Percentiles rank a stretch among this genome's conserved stretches.
phyloP scores from a whole-genome alignment of 2,113 vertebrate genomes.

The Girardinichthys multiradiatus region DNA sequence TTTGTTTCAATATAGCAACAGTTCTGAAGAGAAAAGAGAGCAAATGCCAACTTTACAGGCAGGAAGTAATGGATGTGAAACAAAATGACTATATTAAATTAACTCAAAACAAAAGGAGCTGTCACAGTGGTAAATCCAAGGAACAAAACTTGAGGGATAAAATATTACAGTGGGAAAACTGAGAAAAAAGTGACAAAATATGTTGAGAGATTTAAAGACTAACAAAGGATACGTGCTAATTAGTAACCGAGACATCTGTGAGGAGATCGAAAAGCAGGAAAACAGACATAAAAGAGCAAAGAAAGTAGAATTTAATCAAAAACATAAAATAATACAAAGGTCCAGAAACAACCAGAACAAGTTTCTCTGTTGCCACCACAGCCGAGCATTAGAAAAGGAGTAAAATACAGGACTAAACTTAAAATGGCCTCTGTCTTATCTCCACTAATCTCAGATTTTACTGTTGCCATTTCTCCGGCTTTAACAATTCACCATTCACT shows the following conservation, averaged over 20 bases:
- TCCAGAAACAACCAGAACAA: background rate
- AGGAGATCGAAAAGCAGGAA: background rate
- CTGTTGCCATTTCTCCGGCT: background rate
- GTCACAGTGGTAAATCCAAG: background rate
- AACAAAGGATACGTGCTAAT: background rate
- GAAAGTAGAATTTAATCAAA: background rate
- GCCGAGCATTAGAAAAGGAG: background rate
- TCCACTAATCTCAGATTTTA: background rate
- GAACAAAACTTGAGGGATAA: background rate
- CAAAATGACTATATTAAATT: slow-evolving; percentile 4
- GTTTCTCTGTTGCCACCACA: background rate
- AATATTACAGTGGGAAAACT: background rate
- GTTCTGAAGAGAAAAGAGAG: background rate
- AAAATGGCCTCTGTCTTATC: background rate
- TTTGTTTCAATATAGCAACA: background rate
- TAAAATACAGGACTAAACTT: background rate
- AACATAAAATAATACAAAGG: background rate
- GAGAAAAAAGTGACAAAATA: background rate
- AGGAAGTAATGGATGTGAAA: background rate
- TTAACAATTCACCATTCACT: background rate
- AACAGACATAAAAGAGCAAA: background rate
- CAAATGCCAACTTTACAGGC: background rate
- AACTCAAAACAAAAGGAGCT: slow-evolving; percentile 2
- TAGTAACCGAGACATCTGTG: background rate
- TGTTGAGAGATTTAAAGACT: background rate